Evolutionary conservation across 1,140 invertebrate genomes (phyloP), one percentile per base, ranked within the genome.

Genomic region (Drosophila kikkawai): DNA sequence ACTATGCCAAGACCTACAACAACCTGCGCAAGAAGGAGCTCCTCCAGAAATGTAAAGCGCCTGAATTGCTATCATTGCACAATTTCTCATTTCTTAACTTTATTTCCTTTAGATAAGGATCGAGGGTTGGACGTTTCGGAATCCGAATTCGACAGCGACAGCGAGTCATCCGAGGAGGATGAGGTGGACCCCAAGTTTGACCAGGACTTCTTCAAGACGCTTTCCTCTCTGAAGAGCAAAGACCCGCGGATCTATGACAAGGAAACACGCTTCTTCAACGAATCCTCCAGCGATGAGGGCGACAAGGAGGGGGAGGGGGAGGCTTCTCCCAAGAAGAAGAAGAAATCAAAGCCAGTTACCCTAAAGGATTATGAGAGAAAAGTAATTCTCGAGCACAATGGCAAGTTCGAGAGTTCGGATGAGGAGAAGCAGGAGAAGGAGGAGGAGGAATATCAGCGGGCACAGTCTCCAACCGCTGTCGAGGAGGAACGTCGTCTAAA

Each of bases 201-300:
- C 86, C 96, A 96, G 84, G 95, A 96, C 57, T 99, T 99, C 93
- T 95, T 97, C 7, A 97, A 96, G 93, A 97, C 97, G 0, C 93
- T 98, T 1, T 94, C 97, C 2, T 96, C 95, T 64, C 92, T 99
- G 7, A 99, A 98, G 92, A 97, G 95, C 36, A 97, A 97, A 93
- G 96, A 99, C 94, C 97, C 98, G 1, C 95, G 94, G 79, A 98
- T 98, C 75, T 99, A 99, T 93, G 95, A 98, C 82, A 94, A 95
- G 57, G 94, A 95, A 68, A 93, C 94, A 12, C 95, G 94, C 50
- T 98, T 97, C 91, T 99, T 98, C 93, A 57, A 77, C 17, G 67
- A 82, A 26, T 48, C 61, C 15, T 60, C 57, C 9, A 37, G 42
- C 3, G 60, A 73, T 11, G 79, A 69, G 4, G 88, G 93, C 61